Evolutionary conservation across 1,140 invertebrate species (phyloP).

Genomic region (Hypothenemus hampei): DNA sequence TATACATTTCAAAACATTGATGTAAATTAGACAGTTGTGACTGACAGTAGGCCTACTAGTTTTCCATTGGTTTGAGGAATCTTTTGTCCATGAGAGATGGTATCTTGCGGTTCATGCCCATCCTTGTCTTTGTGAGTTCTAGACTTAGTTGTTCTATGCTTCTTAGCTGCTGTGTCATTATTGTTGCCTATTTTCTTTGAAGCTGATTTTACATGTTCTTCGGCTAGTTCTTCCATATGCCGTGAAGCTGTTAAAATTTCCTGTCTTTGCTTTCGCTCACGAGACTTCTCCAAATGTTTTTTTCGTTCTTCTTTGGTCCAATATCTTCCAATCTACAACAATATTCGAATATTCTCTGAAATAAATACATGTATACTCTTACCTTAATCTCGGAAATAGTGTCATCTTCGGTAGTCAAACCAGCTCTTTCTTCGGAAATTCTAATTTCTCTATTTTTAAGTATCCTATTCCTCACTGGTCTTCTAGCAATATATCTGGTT

Average conservation of each 20-base stretch:
- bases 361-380: constrained; percentile 11
- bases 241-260: constrained; percentile 41
- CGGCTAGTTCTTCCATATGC: constrained; percentile 33
- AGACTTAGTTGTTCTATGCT: constrained; percentile 44
- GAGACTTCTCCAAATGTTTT: constrained; percentile 64
- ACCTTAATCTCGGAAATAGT: constrained; percentile 75
- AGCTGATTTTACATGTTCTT: constrained; percentile 27
- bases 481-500: constrained; percentile 69
- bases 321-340: constrained; percentile 61
- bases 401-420: constrained; percentile 77
- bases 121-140: constrained; percentile 43
- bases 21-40: constrained; percentile 50
- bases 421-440: constrained; percentile 64
- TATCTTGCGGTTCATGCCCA: constrained; percentile 49
- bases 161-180: constrained; percentile 47
- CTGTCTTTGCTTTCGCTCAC: constrained; percentile 59
- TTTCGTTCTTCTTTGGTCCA: constrained; percentile 79
- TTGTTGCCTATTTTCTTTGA: constrained; percentile 41
- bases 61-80: constrained; percentile 46
- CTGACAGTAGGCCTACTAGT: constrained; percentile 50
- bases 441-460: constrained; percentile 65
- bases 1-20: constrained; percentile 1
- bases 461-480: constrained; percentile 64
- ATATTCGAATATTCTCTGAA: background rate
- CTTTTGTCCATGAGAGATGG: constrained; percentile 48